Conservation (phyloP, 35 echinoderm and acorn worm genomes). For the Lytechinus pictus region DNA sequence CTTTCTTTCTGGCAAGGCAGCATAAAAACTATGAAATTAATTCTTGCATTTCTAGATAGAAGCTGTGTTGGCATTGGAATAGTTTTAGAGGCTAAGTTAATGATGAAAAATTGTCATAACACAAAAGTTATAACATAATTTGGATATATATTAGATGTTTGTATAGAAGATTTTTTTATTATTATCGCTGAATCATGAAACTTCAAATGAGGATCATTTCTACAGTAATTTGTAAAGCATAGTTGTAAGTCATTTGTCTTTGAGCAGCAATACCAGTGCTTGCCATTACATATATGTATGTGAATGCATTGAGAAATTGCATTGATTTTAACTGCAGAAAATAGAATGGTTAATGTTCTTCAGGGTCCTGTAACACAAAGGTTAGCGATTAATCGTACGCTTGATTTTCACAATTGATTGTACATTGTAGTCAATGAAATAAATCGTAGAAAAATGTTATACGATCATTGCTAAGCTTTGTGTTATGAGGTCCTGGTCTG, state of each 20-base stretch:
- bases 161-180: not conserved
- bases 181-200: not conserved
- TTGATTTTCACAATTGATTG: too few species aligned
- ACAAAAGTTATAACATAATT: not conserved
- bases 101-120: not conserved
- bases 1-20: not conserved
- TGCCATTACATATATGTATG: not conserved
- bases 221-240: not conserved
- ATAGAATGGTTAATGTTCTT: too few species aligned
- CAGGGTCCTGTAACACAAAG: too few species aligned
- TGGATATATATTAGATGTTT: not conserved
- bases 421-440: too few species aligned
- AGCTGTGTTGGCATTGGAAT: not conserved
- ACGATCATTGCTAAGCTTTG: too few species aligned
- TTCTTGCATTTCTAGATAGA: not conserved
- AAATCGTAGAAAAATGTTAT: too few species aligned
- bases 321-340: too few species aligned
- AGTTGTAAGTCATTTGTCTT: not conserved
- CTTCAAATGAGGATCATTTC: not conserved
- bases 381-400: too few species aligned
- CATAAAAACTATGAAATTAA: not conserved
- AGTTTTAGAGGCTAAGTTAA: not conserved
- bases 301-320: too few species aligned
- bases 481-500: not conserved
- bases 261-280: not conserved